A percentile compares a stretch with the other conserved stretches of the same genome.
phyloP scores from a whole-genome alignment of 2,797 vertebrate species.

The Trichosurus vulpecula region DNA sequence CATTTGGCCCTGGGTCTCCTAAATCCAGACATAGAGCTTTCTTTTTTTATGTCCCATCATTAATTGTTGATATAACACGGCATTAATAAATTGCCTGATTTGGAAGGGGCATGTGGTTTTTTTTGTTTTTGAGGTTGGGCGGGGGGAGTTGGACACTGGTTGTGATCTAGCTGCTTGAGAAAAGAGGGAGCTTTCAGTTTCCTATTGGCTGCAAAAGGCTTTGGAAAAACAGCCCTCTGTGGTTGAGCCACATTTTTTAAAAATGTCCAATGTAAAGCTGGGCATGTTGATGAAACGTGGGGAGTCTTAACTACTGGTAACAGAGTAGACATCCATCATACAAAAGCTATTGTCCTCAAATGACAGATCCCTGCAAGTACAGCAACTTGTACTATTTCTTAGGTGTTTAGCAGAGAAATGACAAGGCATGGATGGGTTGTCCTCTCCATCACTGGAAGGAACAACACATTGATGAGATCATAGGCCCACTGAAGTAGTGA shows the following conservation, averaged over 20 bases:
- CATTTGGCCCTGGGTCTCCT: background rate
- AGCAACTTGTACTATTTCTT: background rate
- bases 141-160: background rate
- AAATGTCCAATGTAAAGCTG: background rate
- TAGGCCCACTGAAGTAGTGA: background rate
- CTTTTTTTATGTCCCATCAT: background rate
- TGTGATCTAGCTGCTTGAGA: background rate
- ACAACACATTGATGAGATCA: background rate
- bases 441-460: background rate
- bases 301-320: background rate
- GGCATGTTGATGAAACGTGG: background rate
- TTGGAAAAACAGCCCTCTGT: background rate
- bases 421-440: background rate
- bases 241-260: background rate
- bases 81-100: background rate
- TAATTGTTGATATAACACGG: background rate
- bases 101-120: background rate
- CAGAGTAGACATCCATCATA: background rate
- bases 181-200: background rate
- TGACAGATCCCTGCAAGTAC: background rate
- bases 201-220: background rate
- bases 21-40: background rate
- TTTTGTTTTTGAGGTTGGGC: too few species aligned
- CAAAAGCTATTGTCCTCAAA: background rate
- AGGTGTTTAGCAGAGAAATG: background rate